Base-by-base conservation (phyloP, 1,140 invertebrate genomes). In the Cydia splendana region DNA sequence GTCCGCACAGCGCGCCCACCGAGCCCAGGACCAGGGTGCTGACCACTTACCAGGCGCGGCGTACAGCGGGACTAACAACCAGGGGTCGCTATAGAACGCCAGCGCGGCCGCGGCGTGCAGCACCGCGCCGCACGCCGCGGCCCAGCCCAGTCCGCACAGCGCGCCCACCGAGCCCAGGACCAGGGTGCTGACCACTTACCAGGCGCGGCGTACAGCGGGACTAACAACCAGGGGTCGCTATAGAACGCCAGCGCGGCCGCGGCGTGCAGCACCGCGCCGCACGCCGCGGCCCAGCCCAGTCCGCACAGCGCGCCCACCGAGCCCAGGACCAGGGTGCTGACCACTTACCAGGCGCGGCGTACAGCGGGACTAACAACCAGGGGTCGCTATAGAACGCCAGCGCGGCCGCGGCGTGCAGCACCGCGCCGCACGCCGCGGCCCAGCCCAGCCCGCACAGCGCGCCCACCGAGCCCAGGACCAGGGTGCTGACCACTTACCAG, bases 31-130 rank as follows among this genome's bases (percentile, higher is more conserved):
- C 75, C 65, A 74, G 45, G 75, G 78, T 42, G 10, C 10, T 45
- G 1, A 13, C 34, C 75, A 24, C 24, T n/a, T n/a, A n/a, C n/a
- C n/a, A n/a, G n/a, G n/a, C 76, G 82, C 18, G 83, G 93, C 94
- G 82, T 95, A 95, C 13, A 96, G 83, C 81, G 94, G 94, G 82
- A 95, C 94, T 57, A 95, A 87, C 74, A 93, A 88, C 94, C 94
- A 95, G 38, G 80, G 76, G 15, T 79, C 81, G 75, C 84, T 73
- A 82, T 87, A 89, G 81, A 83, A 88, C 48, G 79, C 51, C 10
- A 90, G 82, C 57, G 83, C 83, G 76, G 82, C 79, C 7, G 45
- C 13, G 76, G 74, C 82, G 79, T 82, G 81, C 81, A 86, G 79
- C 76, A 71, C 30, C 78, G 79, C 51, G 53, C 84, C 84, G 53